Conservation (phyloP, 2,113 vertebrate genomes). For the Centropus bengalensis region DNA sequence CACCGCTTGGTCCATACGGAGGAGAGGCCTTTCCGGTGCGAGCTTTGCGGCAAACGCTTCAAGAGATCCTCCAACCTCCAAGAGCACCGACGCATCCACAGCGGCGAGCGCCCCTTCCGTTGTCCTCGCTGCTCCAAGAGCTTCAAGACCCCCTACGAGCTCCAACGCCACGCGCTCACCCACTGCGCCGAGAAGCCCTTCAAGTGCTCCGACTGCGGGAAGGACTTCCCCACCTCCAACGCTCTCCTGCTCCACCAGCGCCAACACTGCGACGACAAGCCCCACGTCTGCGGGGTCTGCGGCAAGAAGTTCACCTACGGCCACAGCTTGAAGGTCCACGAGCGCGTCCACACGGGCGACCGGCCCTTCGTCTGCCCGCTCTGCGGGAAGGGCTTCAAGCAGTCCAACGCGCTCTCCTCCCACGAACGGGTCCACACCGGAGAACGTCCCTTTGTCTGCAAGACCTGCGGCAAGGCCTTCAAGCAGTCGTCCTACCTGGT, state of each 20-base stretch:
- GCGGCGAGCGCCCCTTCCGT: neutral
- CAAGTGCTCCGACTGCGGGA: constrained; percentile 6
- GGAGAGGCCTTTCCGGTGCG: constrained; percentile 54
- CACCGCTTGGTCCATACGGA: constrained; percentile 45
- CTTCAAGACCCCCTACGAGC: constrained; percentile 55
- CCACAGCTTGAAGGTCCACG: constrained; percentile 58
- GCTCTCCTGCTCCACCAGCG: constrained; percentile 60
- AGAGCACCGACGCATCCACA: constrained; percentile 62
- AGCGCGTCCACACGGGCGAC: constrained; percentile 46
- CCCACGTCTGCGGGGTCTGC: constrained; percentile 44
- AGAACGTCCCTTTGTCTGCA: constrained; percentile 28
- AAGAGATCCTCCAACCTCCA: constrained; percentile 55
- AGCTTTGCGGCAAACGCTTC: constrained; percentile 54
- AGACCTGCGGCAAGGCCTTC: constrained; percentile 63
- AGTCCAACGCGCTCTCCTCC: constrained; percentile 55
- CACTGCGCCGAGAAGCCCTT: constrained; percentile 28
- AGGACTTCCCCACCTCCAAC: constrained; percentile 21
- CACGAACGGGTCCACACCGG: constrained; percentile 54
- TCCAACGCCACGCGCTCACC: constrained; percentile 11
- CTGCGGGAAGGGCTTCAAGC: constrained; percentile 66
- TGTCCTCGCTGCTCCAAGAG: constrained; percentile 46
- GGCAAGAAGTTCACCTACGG: constrained; percentile 57
- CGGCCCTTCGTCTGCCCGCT: constrained; percentile 30
- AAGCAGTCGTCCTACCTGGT: constrained; percentile 65
- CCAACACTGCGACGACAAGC: constrained; percentile 17